A percentile compares a stretch with the other conserved stretches of the same genome.
Conservation (phyloP, 2,888 invertebrate species). For the Pachydiplax longipennis region DNA sequence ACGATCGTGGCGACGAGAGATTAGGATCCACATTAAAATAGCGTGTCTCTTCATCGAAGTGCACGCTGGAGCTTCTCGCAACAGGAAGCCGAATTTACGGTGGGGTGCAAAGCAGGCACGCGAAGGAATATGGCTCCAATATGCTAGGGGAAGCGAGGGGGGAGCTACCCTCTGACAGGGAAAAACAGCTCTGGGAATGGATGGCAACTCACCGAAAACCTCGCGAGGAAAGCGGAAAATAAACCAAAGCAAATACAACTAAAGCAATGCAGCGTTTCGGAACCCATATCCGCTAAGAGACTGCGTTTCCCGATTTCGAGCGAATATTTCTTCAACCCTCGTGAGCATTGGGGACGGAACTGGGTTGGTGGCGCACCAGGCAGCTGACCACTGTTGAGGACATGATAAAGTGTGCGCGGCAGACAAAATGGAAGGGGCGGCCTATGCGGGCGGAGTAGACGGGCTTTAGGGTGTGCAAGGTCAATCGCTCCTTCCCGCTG, state of each 20-base stretch:
- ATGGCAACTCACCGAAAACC: not conserved
- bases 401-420: not conserved
- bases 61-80: not conserved
- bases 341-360: not conserved
- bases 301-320: not conserved
- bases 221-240: not conserved
- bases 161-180: not conserved
- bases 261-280: not conserved
- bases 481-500: constrained; percentile 2
- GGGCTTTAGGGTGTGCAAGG: constrained; percentile 1
- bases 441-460: not conserved
- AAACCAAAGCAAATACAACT: not conserved
- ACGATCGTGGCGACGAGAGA: not conserved
- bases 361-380: not conserved
- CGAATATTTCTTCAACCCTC: not conserved
- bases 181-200: not conserved
- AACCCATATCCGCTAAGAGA: not conserved
- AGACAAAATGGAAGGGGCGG: not conserved
- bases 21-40: not conserved
- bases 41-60: constrained; percentile 1
- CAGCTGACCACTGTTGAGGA: not conserved
- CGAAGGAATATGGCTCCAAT: not conserved
- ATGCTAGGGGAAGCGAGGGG: not conserved
- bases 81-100: not conserved
- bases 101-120: not conserved